phyloP scores from a whole-genome alignment of 2,888 invertebrate genomes.

The Nomada goodeniana region DNA sequence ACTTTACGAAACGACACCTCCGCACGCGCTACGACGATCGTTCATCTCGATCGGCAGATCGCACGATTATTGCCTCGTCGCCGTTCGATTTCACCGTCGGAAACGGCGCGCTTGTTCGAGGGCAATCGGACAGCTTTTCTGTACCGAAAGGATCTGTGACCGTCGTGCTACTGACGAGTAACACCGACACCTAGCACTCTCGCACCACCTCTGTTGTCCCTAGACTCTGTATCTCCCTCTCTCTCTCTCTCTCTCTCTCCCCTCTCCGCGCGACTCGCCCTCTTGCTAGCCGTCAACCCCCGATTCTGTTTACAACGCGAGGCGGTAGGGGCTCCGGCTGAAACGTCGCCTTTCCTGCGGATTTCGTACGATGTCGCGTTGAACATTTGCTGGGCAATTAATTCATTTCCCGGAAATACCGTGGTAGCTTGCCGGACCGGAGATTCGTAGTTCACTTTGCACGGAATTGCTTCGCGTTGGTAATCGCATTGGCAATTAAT shows the following conservation, averaged over 20 bases:
- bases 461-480: too few relatives aligned
- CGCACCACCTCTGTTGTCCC: slow-evolving; percentile 52
- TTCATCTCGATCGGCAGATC: neutral
- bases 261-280: slow-evolving; percentile 26
- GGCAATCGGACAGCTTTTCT: slow-evolving; percentile 19
- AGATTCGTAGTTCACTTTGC: too few relatives aligned
- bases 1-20: neutral
- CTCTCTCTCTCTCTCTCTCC: neutral
- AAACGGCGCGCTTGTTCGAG: neutral
- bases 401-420: too few relatives aligned
- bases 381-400: too few relatives aligned
- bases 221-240: neutral
- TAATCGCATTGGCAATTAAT: too few relatives aligned
- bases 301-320: slow-evolving; percentile 58
- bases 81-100: neutral
- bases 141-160: slow-evolving; percentile 59
- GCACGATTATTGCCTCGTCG: neutral
- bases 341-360: slow-evolving; percentile 8
- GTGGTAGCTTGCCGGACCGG: too few relatives aligned
- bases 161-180: slow-evolving; percentile 54
- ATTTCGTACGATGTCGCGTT: neutral
- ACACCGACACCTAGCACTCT: slow-evolving; percentile 53
- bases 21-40: neutral
- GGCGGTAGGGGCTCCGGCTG: neutral
- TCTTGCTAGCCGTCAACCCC: slow-evolving; percentile 47